phyloP scores from a whole-genome alignment of 2,797 vertebrate genomes.

The Lepus oiostolus region DNA sequence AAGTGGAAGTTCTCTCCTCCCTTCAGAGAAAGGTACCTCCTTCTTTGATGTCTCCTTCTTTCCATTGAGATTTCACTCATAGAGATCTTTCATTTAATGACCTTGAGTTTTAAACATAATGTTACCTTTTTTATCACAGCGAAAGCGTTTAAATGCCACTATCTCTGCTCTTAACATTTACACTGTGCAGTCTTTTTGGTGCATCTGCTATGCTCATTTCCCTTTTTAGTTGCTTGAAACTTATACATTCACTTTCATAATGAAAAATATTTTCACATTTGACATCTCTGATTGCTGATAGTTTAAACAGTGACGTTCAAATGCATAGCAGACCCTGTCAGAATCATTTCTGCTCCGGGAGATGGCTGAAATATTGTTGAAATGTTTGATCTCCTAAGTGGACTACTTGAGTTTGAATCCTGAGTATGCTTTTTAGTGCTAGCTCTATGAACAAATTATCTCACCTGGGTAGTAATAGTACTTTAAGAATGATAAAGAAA shows the following conservation, averaged over 20 bases:
- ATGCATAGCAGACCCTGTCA: not conserved
- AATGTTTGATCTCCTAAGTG: not conserved
- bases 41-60: too few relatives aligned
- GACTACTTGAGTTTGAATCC: not conserved
- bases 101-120: conserved; percentile 83
- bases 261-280: conserved; percentile 58
- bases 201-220: conserved; percentile 56
- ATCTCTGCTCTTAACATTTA: conserved; percentile 75
- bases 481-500: conserved; percentile 20
- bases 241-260: conserved; percentile 78
- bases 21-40: too few relatives aligned
- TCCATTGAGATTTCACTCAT: too few relatives aligned
- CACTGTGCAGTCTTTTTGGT: conserved; percentile 62
- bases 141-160: conserved; percentile 73
- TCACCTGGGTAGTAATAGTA: not conserved
- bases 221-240: conserved; percentile 80
- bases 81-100: conserved; percentile 37
- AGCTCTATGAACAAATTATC: not conserved
- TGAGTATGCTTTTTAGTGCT: not conserved
- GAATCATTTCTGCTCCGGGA: not conserved
- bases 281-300: conserved; percentile 28
- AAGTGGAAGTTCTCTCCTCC: too few relatives aligned
- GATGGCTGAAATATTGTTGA: not conserved
- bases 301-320: conserved; percentile 62
- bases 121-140: conserved; percentile 69